These are phyloP conservation scores for Catostylus mosaicus DNA, from an alignment of 30 jellyfish, hydroid and myxozoan genomes.

Conservation along the genomic window DNA sequence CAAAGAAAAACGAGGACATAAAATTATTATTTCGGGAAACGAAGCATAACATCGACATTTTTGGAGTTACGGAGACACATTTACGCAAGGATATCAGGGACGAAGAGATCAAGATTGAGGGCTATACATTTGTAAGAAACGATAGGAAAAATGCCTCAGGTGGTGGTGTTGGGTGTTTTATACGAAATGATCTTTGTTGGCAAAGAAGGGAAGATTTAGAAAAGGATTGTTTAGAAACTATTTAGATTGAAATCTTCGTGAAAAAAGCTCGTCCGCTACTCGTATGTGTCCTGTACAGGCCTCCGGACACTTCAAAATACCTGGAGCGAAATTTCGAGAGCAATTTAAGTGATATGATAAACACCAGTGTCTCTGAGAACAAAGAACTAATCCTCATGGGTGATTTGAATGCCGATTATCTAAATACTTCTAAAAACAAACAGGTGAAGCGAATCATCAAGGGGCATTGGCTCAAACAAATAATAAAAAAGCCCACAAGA, in stretches of 20 bases:
- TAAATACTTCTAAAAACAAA: conserved; percentile 16
- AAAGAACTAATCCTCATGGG: conserved; percentile 54
- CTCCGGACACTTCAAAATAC: conserved; percentile 63
- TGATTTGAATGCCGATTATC: conserved; percentile 18
- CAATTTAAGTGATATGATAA: conserved; percentile 34
- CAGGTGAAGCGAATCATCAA: conserved; percentile 34
- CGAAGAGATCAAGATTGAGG: too few species aligned
- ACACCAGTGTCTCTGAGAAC: conserved; percentile 47
- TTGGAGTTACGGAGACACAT: too few species aligned
- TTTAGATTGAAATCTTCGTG: conserved; percentile 24
- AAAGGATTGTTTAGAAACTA: conserved; percentile 7
- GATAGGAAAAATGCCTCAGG: too few species aligned
- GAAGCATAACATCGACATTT: too few species aligned
- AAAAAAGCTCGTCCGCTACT: conserved; percentile 44
- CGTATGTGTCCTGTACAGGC: conserved; percentile 39
- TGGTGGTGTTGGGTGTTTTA: too few species aligned
- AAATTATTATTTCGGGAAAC: too few species aligned
- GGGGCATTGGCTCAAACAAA: conserved; percentile 34
- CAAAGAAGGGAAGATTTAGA: too few species aligned
- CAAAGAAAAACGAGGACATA: too few species aligned
- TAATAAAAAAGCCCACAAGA: conserved; percentile 21
- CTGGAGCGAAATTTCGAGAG: conserved; percentile 37
- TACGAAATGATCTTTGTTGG: too few species aligned
- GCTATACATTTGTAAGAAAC: too few species aligned
- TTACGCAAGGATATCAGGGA: too few species aligned